Percentiles rank a stretch among this genome's conserved stretches.
phyloP scores from a whole-genome alignment of 2,797 vertebrate genomes.

The Melanotaenia boesemani region DNA sequence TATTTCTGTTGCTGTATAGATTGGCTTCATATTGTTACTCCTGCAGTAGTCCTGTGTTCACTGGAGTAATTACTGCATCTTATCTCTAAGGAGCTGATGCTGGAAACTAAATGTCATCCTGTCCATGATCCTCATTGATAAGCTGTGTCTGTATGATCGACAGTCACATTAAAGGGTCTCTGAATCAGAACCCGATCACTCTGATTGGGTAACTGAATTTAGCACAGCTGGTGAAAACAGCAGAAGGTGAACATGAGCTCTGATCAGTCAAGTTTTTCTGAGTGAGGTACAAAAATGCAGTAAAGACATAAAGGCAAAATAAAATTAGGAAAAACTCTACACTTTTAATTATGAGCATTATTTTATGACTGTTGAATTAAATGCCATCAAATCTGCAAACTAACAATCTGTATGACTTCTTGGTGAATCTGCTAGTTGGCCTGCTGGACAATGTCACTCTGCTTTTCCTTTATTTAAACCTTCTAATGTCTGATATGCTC shows the following conservation, averaged over 20 bases:
- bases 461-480: no score
- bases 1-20: not conserved
- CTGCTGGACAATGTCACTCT: no score
- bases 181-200: not conserved
- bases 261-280: not conserved
- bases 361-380: not conserved
- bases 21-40: not conserved
- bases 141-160: conserved; percentile 11
- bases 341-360: no score
- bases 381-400: not conserved
- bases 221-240: conserved; percentile 4
- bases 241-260: not conserved
- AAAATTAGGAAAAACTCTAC: no score
- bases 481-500: no score
- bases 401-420: no score
- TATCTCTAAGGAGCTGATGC: conserved; percentile 28
- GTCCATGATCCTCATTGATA: conserved; percentile 39
- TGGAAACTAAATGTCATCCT: conserved; percentile 47
- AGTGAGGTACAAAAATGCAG: not conserved
- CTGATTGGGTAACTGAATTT: conserved; percentile 21
- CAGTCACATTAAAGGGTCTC: conserved; percentile 22
- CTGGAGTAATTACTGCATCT: conserved; percentile 36
- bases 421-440: no score
- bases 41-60: not conserved
- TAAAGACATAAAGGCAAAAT: no score